Evolutionary conservation across 2,113 vertebrate species (phyloP), one percentile per base, ranked within the genome.

Genomic region (Leptodactylus fuscus): DNA sequence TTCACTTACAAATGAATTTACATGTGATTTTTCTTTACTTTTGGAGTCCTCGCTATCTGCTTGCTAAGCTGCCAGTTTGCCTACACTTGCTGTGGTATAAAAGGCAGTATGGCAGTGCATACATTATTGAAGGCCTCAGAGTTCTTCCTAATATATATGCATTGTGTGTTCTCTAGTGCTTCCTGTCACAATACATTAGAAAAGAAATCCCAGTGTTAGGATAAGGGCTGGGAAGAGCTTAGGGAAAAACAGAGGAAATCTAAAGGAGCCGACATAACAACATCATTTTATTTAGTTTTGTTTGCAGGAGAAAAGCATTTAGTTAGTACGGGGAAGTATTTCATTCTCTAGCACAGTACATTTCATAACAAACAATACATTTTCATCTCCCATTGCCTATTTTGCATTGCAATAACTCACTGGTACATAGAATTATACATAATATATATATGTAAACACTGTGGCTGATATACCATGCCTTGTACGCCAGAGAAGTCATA

Each of bases 51-150:
- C 53, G 49, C 29, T 41, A 88, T 89, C 87, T 88, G 78, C 81
- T 89, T 89, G 84, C 75, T 82, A 89, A 88, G 81, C 82, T 85
- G 74, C 81, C 88, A 85, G 62, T 41, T 83, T 69, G 82, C 73
- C 44, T 88, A 70, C 34, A 75, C 32, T 78, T 86, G 29, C 80
- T 77, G 44, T 58, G 58, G 27, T 78, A 34, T 76, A 36, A 77
- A 70, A 62, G 88, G 44, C 34, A 48, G 79, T 32, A 75, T 51
- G n/a, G 46, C 76, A 89, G 75, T 22, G 24, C 60, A 88, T 87
- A 87, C 85, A 79, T 90, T 88, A 89, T 77, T 88, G 87, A 91
- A 88, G 73, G 46, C 88, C 90, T 92, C 81, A 62, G 75, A 88
- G 78, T 86, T 85, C 12, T 88, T 90, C 82, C 89, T 89, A 90